phyloP scores from a whole-genome alignment of 2,113 vertebrate species.

The Narcine bancroftii region DNA sequence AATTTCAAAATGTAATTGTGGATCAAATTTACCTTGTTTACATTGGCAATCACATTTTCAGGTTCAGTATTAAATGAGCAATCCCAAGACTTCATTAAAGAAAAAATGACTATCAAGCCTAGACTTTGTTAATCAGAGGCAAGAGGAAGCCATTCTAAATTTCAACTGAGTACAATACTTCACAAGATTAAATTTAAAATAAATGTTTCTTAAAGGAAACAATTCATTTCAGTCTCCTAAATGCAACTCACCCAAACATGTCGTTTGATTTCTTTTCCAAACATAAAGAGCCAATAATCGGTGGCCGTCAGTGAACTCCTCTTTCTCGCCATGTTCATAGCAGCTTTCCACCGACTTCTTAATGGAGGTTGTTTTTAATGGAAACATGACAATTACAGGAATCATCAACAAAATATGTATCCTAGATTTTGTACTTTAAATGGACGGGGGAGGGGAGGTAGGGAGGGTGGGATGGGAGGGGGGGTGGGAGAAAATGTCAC shows the following conservation, averaged over 20 bases:
- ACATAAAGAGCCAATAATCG: neutral
- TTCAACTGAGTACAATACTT: neutral
- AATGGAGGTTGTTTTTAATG: neutral
- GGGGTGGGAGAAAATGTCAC: too few relatives aligned
- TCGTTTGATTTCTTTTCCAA: neutral
- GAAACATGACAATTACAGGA: neutral
- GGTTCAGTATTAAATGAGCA: neutral
- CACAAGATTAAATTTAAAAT: neutral
- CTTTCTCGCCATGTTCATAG: neutral
- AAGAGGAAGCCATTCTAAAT: neutral
- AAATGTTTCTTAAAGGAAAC: neutral
- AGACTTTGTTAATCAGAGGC: neutral
- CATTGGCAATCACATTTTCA: slow-evolving; percentile 1
- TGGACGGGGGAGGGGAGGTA: too few relatives aligned
- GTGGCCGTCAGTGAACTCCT: too few relatives aligned
- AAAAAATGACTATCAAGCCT: neutral
- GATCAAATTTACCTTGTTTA: neutral
- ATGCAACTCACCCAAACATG: neutral
- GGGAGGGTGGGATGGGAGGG: too few relatives aligned
- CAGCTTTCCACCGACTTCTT: neutral
- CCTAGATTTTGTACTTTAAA: too few relatives aligned
- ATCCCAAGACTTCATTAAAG: neutral
- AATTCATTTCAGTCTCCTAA: neutral
- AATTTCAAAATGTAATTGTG: neutral
- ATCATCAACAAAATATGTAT: too few relatives aligned